Evolutionary conservation across 2,113 vertebrate genomes (phyloP), one percentile per base, ranked within the genome.

Genomic region (Butastur rufipennis): DNA sequence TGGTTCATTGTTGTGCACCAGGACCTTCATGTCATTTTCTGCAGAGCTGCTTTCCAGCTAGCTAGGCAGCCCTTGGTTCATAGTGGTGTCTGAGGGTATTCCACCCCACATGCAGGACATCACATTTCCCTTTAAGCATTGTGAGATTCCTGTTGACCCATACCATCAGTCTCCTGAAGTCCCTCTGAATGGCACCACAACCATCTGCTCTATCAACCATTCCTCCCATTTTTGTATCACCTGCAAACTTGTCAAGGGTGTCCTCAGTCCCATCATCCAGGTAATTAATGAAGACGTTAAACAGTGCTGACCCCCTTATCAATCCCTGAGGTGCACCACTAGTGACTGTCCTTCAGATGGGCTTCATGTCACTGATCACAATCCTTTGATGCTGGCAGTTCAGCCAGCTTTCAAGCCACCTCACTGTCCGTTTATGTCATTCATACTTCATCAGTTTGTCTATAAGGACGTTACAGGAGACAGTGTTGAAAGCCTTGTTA

Each of bases 31-130:
- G 38, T 47, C n/a, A 23, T 78, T 71, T 80, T 59, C 52, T 68
- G 53, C 43, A 80, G 40, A 86, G 27, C 45, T 70, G 25, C 26
- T 79, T 81, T 66, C 26, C 45, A 74, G 13, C 21, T 61, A 52
- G 25, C 11, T 86, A 23, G n/a, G 63, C 22, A 63, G 19, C 15
- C 32, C 21, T 23, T 0, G 0, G 2, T 25, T 78, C 11, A 3
- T 63, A 74, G 11, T 32, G 14, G 13, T 63, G 17, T 48, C 61
- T 63, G 20, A 59, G 26, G 10, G 77, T 88, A n/a, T 61, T 70
- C 26, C 42, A 55, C 40, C 8, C 40, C 16, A 31, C 0, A 1
- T 26, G 12, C 50, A 70, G 31, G 34, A 38, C 42, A 45, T 58
- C 32, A 40, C 12, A n/a, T 59, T 80, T 56, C 38, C 43, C 47